Base-by-base conservation (phyloP, 2,888 invertebrate genomes). In the Uloborus plumipes region DNA sequence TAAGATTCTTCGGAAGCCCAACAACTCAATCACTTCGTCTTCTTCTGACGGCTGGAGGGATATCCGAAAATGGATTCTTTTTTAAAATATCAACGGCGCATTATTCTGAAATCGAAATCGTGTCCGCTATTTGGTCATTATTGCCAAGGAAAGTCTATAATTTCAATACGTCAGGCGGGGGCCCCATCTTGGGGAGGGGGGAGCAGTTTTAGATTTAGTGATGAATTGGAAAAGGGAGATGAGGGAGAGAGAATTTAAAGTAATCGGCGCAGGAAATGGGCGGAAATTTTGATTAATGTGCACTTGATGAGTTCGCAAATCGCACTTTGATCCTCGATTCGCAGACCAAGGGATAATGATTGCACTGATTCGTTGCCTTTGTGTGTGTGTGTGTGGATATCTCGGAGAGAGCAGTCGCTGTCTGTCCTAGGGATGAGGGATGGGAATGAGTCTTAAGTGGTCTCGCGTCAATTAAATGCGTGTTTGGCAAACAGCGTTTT, bases 201-300 rank as follows among this genome's bases (percentile, higher is more conserved):
- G 71, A 15, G 50, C 39, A 61, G 61, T 50, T 70, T 70, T 58
- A 53, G 58, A 39, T 72, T 67, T 59, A 31, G 58, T 75, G 75
- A 75, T 75, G 67, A 75, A 75, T 74, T 58, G 75, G 61, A 26
- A 20, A 18, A 61, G 71, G 59, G 61, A 71, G 58, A 50, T 71
- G 71, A 31, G 16, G 20, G 62, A 62, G 31, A n/a, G 62, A 7
- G 11, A 39, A 39, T 39, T 64, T 64, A 64, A 64, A 64, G 64
- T 11, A 58, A 47, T 70, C 70, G 18, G 47, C n/a, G 69, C 13
- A n/a, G 50, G 26, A 55, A 55, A 70, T 70, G 69, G 69, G 61
- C 51, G 69, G 64, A 77, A 70, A 77, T 77, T 77, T 77, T 77
- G 76, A 77, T 77, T 69, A 69, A 77, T 77, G 76, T 53, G 69